phyloP scores from a whole-genome alignment of 2,888 invertebrate genomes.

The Leptopilina syphax region DNA sequence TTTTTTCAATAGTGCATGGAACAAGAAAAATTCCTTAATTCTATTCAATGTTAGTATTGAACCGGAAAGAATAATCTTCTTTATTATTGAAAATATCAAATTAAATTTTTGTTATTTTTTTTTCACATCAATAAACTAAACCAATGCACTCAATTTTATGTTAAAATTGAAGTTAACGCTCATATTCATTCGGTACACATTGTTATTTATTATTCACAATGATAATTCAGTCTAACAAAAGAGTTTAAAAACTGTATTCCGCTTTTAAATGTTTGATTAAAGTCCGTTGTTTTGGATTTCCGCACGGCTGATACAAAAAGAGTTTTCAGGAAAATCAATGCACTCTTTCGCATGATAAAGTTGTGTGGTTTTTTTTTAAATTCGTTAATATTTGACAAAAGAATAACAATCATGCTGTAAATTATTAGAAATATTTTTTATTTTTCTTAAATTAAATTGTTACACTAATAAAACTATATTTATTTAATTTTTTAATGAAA shows the following conservation, averaged over 20 bases:
- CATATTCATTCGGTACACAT: background rate
- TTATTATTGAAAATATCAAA: too few relatives aligned
- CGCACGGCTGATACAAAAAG: slow-evolving; percentile 6
- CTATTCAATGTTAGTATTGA: too few relatives aligned
- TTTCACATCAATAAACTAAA: too few relatives aligned
- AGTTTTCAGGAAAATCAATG: background rate
- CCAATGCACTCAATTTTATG: too few relatives aligned
- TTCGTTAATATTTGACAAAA: background rate
- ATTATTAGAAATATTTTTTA: too few relatives aligned
- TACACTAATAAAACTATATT: too few relatives aligned
- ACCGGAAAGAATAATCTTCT: background rate
- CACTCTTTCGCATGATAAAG: background rate
- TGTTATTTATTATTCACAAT: background rate
- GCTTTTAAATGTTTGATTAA: slow-evolving; percentile 15
- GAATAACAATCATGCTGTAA: background rate
- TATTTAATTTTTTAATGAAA: too few relatives aligned
- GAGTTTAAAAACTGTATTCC: slow-evolving; percentile 7
- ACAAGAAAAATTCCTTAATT: too few relatives aligned
- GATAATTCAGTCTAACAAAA: background rate
- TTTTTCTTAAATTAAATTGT: too few relatives aligned
- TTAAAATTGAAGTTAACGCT: too few relatives aligned
- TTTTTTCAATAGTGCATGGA: background rate
- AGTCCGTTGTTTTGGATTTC: slow-evolving; percentile 13
- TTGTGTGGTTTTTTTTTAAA: background rate
- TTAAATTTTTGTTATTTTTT: too few relatives aligned